Conservation (phyloP, 1,140 invertebrate species). For the Pseudomyrmex cubaensis region DNA sequence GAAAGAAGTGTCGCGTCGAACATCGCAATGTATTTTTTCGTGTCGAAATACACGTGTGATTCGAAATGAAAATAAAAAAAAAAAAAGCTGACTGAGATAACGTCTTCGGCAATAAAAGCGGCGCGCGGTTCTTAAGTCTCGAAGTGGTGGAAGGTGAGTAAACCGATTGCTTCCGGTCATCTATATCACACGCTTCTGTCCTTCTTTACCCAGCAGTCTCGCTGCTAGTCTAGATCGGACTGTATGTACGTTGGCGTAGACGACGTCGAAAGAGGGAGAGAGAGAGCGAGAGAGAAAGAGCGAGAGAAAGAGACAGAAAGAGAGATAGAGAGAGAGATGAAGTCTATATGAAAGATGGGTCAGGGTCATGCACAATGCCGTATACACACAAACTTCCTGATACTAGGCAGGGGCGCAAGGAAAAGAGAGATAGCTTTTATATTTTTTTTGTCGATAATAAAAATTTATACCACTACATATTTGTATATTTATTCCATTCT, state of each 20-base stretch:
- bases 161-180: constrained; percentile 67
- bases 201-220: constrained; percentile 51
- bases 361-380: constrained; percentile 78
- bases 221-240: constrained; percentile 67
- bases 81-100: neutral
- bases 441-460: neutral
- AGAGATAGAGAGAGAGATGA: constrained; percentile 55
- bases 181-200: constrained; percentile 51
- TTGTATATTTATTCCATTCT: neutral
- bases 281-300: too few relatives aligned
- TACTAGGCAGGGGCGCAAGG: constrained; percentile 9
- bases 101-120: constrained; percentile 12
- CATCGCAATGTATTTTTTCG: neutral
- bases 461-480: neutral
- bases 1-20: neutral
- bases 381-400: constrained; percentile 72
- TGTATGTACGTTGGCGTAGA: constrained; percentile 78
- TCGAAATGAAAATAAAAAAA: neutral
- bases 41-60: neutral
- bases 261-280: constrained; percentile 64
- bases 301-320: too few relatives aligned
- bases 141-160: constrained; percentile 42
- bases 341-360: constrained; percentile 79
- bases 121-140: constrained; percentile 10
- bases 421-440: neutral